phyloP scores from a whole-genome alignment of 2,113 vertebrate species.

The western clawed frog (Xenopus tropicalis) region UCB_Xtro_10.0 CM004444.2:1129001-1129500 shows the following conservation, averaged over 20 bases:
- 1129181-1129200: not conserved
- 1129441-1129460: slow-evolving; percentile 65
- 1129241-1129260: too few species aligned
- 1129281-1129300: too few species aligned
- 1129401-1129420: slow-evolving; percentile 60
- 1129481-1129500: slow-evolving; percentile 74
- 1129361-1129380: too few species aligned
- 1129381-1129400: slow-evolving; percentile 24
- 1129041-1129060: too few species aligned
- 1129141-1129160: not conserved
- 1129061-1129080: too few species aligned
- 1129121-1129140: not conserved
- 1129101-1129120: not conserved
- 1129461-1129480: slow-evolving; percentile 66
- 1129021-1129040: too few species aligned
- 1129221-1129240: not conserved
- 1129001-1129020: too few species aligned
- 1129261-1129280: too few species aligned
- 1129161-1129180: slow-evolving; percentile 11
- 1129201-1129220: not conserved
- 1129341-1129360: too few species aligned
- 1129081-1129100: not conserved
- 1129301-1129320: too few species aligned
- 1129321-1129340: too few species aligned
- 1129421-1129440: slow-evolving; percentile 61